Evolutionary conservation across 2,888 invertebrate genomes (phyloP).

Genomic region (Drosophila fulvimacula): DNA sequence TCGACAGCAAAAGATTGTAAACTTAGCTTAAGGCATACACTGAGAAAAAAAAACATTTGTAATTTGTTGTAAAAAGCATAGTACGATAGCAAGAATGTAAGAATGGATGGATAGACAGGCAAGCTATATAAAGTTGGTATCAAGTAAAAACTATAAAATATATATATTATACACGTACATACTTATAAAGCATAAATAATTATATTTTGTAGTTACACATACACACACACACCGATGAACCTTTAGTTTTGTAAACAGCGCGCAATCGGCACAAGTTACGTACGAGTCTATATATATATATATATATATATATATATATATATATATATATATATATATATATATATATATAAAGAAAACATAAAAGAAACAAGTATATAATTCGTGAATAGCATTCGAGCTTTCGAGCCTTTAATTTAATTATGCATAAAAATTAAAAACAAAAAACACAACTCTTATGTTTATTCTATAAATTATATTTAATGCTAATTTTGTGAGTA

Average conservation of each 20-base stretch:
- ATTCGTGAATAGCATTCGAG: slow-evolving; percentile 72
- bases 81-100: slow-evolving; percentile 26
- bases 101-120: slow-evolving; percentile 29
- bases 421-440: slow-evolving; percentile 42
- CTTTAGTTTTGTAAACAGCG: slow-evolving; percentile 74
- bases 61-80: slow-evolving; percentile 77
- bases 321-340: slow-evolving; percentile 29
- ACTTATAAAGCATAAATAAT: slow-evolving; percentile 67
- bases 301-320: slow-evolving; percentile 28
- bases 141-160: slow-evolving; percentile 66
- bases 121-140: slow-evolving; percentile 47
- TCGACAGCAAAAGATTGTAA: slow-evolving; percentile 63
- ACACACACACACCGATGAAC: slow-evolving; percentile 39
- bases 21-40: slow-evolving; percentile 59
- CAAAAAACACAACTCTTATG: slow-evolving; percentile 64
- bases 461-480: slow-evolving; percentile 75
- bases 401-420: slow-evolving; percentile 76
- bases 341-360: too few relatives aligned
- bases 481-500: slow-evolving; percentile 76
- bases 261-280: slow-evolving; percentile 76
- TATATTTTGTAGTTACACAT: slow-evolving; percentile 72
- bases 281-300: slow-evolving; percentile 46
- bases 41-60: slow-evolving; percentile 57
- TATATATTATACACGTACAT: slow-evolving; percentile 57
- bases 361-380: slow-evolving; percentile 21